Percentiles rank a stretch among this genome's conserved stretches.
Conservation (phyloP, 2,797 vertebrate species). For the Gambusia yucatana region DNA sequence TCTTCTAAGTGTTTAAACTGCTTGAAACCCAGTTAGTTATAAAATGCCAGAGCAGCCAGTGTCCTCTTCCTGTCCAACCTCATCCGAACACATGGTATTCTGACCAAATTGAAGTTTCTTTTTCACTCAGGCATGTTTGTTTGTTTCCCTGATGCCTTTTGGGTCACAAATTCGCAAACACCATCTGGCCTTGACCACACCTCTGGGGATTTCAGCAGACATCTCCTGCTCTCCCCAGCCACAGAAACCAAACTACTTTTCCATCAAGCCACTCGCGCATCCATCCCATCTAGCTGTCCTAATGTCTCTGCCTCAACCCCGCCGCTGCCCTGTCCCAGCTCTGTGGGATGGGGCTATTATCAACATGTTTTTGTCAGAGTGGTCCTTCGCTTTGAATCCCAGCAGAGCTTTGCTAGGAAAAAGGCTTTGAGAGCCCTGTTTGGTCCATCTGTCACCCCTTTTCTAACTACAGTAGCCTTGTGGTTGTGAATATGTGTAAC, state of each 20-base stretch:
- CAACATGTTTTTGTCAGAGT: constrained; percentile 9
- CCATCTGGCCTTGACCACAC: constrained; percentile 55
- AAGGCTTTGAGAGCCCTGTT: neutral
- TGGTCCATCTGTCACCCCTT: neutral
- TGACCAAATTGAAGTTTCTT: neutral
- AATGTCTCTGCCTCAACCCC: neutral
- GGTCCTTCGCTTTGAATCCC: neutral
- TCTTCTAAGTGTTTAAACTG: neutral
- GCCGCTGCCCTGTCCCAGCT: neutral
- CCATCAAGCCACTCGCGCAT: constrained; percentile 29
- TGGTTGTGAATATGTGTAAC: neutral
- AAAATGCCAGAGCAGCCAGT: neutral
- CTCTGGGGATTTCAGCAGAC: constrained; percentile 34
- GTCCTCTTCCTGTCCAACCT: neutral
- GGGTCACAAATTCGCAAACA: constrained; percentile 25
- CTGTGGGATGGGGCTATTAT: too few relatives aligned
- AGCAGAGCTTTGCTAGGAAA: neutral
- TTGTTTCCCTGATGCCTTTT: constrained; percentile 18
- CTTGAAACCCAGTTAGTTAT: neutral
- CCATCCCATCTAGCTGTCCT: constrained; percentile 23
- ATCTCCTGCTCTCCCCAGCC: constrained; percentile 18
- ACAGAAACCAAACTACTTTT: constrained; percentile 2
- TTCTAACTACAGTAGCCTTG: neutral
- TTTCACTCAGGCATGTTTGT: neutral
- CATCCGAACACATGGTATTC: neutral